Conservation (phyloP, 2,888 invertebrate species). For the Schizaphis graminum region DNA sequence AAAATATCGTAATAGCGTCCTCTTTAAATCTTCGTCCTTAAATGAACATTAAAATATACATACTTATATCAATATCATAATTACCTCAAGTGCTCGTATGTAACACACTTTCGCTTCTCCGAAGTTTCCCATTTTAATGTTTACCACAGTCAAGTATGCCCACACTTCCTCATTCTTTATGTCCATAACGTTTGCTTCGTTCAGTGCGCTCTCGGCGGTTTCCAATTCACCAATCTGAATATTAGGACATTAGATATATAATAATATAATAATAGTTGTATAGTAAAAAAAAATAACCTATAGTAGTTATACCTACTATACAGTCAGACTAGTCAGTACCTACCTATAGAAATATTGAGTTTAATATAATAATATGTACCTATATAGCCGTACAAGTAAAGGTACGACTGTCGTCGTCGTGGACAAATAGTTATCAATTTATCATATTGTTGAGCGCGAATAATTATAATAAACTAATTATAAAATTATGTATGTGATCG, state of each 20-base stretch:
- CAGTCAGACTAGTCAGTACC: background rate
- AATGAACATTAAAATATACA: background rate
- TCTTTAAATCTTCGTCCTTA: background rate
- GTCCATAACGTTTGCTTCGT: slow-evolving; percentile 51
- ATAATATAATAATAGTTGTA: background rate
- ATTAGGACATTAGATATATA: background rate
- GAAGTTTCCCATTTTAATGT: slow-evolving; percentile 45
- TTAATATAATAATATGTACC: background rate
- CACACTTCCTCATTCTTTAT: slow-evolving; percentile 52
- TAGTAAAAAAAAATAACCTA: background rate
- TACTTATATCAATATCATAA: background rate
- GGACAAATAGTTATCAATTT: background rate
- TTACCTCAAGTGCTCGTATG: slow-evolving; percentile 31
- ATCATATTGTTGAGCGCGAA: background rate
- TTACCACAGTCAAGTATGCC: slow-evolving; percentile 40
- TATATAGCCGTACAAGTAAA: background rate
- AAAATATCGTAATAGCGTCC: too few species aligned
- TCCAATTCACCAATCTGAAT: slow-evolving; percentile 48
- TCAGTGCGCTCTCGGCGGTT: slow-evolving; percentile 20
- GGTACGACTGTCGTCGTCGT: background rate
- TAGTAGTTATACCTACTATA: background rate
- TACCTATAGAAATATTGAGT: background rate
- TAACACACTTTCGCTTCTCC: slow-evolving; percentile 53
- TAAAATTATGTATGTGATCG: slow-evolving; percentile 21
- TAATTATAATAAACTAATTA: slow-evolving; percentile 39